Evolutionary conservation across 2,797 vertebrate species (phyloP), one percentile per base, ranked within the genome.

Genomic region (Coregonus suidteri): DNA sequence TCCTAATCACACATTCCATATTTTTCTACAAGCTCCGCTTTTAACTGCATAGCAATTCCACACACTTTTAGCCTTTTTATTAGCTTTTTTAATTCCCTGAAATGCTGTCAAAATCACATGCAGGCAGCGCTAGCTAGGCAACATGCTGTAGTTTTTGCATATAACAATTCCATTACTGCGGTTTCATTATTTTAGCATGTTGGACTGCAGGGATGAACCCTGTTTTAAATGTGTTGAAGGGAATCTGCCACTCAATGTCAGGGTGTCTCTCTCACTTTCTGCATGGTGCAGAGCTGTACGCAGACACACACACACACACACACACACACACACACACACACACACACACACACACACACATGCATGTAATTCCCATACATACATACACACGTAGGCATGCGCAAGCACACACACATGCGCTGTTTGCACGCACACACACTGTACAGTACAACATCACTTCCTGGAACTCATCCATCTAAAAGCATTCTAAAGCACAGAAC

Each of bases 101-200:
- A 47, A 47, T 47, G 41, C 7, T 41, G 41, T 9, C 41, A 41
- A 9, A 41, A 41, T 41, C 41, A 3, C 41, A 41, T 0, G 41
- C 41, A 9, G 87, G 76, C 54, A 54, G 14, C 7, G 16, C 16
- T 54, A 54, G 72, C 82, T 86, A 82, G 83, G 84, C 81, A 31
- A 81, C 88, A 86, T 86, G 89, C 90, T 87, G 89, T 87, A 90
- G 89, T 88, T 89, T 94, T 93, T 91, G 87, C 88, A 90, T 93
- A 89, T 86, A 91, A 90, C 93, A 93, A 91, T 94, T 94, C 88
- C 93, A 94, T 94, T 93, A 94, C 79, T 81, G 79, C 89, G 85
- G 89, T 94, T 93, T 93, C 93, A 93, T 94, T 94, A 92, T 93
- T 92, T 91, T 88, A 75, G 82, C 79, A 74, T 77, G 84, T 87